A percentile compares a stretch with the other conserved stretches of the same genome.
Conservation (phyloP, 2,113 vertebrate genomes). For the Nycticorax nycticorax region DNA sequence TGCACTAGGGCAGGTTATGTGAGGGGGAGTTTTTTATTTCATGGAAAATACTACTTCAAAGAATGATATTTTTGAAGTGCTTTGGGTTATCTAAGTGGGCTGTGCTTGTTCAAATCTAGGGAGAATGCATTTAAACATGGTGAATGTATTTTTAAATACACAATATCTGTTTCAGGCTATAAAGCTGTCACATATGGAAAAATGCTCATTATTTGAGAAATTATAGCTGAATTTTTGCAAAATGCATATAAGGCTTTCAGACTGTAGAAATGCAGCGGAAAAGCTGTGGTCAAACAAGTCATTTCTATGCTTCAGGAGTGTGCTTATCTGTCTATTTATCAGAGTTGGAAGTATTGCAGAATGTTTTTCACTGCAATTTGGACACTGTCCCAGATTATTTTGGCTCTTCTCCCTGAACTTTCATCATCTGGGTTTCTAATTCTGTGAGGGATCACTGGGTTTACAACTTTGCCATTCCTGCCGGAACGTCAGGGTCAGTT, state of each 20-base stretch:
- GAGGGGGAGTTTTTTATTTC: not conserved
- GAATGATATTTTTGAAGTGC: not conserved
- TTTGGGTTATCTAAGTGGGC: not conserved
- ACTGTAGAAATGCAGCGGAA: not conserved
- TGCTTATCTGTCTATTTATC: slow-evolving; percentile 47
- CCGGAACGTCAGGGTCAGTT: not conserved
- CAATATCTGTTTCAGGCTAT: not conserved
- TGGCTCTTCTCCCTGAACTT: slow-evolving; percentile 17
- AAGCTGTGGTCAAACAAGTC: not conserved
- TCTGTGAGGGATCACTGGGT: slow-evolving; percentile 15
- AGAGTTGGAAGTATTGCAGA: slow-evolving; percentile 15
- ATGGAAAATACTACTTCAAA: not conserved
- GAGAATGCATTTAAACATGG: not conserved
- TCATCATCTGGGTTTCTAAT: slow-evolving; percentile 52
- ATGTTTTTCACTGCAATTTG: slow-evolving; percentile 47
- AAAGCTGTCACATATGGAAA: not conserved
- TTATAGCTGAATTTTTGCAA: not conserved
- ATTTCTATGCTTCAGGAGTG: not conserved
- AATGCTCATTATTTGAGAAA: slow-evolving; percentile 7
- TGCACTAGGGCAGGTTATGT: not conserved
- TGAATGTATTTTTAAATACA: not conserved
- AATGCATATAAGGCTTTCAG: not conserved
- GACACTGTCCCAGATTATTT: slow-evolving; percentile 14
- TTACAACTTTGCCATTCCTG: slow-evolving; percentile 40
- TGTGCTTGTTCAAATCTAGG: not conserved